These are phyloP conservation scores for Podocnemis expansa DNA, from an alignment of 2,113 vertebrate genomes.

Conservation along the genomic window DNA sequence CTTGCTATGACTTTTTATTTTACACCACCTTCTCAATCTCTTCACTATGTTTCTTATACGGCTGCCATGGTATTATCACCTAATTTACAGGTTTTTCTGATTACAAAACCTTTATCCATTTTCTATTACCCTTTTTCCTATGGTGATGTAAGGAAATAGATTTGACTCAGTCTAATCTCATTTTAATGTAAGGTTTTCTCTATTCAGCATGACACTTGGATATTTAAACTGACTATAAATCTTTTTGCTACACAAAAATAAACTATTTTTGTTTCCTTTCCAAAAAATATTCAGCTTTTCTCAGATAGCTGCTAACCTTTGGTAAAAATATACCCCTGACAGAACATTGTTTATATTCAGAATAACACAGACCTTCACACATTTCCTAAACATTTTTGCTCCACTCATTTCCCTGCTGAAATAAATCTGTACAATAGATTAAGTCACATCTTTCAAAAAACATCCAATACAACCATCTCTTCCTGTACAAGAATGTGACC, in stretches of 20 bases:
- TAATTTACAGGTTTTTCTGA: background rate
- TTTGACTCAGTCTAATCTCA: background rate
- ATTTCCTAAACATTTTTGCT: background rate
- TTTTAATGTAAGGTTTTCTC: slow-evolving; percentile 1
- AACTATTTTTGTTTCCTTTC: background rate
- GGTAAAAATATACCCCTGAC: slow-evolving; percentile 27
- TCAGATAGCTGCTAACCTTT: slow-evolving; percentile 19
- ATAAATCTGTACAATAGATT: slow-evolving; percentile 43
- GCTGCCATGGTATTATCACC: background rate
- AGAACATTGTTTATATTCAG: background rate
- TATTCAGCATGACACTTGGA: background rate
- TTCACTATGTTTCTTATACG: background rate
- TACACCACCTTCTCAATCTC: background rate
- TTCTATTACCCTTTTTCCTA: background rate
- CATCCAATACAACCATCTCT: background rate
- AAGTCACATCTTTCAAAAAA: slow-evolving; percentile 53
- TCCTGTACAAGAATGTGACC: background rate
- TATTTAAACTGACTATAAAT: slow-evolving; percentile 37
- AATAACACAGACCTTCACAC: background rate
- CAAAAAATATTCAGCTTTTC: slow-evolving; percentile 47
- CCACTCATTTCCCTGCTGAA: slow-evolving; percentile 17
- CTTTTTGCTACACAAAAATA: slow-evolving; percentile 31
- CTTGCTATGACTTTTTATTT: background rate
- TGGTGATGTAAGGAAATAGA: slow-evolving; percentile 12
- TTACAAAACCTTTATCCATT: background rate